These are phyloP conservation scores for Dendrophyllia cribrosa DNA, from an alignment of 64 coral and sea anemone species.

Conservation along the genomic window DNA sequence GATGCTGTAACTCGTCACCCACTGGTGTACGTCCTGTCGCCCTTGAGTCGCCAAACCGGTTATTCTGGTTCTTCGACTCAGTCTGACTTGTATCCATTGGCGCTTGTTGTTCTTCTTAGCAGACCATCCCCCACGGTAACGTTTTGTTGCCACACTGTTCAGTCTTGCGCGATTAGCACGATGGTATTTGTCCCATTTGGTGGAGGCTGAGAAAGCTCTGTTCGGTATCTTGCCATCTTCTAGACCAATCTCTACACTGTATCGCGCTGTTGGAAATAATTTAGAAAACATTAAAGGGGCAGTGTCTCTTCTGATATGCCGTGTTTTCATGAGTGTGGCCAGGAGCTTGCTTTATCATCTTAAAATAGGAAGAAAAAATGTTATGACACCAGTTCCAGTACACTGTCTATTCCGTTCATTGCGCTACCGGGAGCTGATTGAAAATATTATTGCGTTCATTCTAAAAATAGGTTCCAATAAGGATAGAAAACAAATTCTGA, in stretches of 20 bases:
- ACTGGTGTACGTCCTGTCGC: slow-evolving; percentile 16
- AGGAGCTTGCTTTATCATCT: too few species aligned
- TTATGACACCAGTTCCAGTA: too few species aligned
- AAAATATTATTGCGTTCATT: too few species aligned
- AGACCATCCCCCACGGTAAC: slow-evolving; percentile 33
- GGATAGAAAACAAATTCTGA: too few species aligned
- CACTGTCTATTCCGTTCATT: too few species aligned
- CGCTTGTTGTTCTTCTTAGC: slow-evolving; percentile 28
- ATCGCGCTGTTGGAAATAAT: neutral
- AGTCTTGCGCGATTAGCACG: slow-evolving; percentile 1
- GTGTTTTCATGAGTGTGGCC: too few species aligned
- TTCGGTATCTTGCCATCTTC: slow-evolving; percentile 37
- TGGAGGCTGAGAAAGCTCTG: slow-evolving; percentile 24
- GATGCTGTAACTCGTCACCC: slow-evolving; percentile 11
- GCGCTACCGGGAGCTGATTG: too few species aligned
- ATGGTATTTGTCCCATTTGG: slow-evolving; percentile 31
- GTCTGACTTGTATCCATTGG: slow-evolving; percentile 28
- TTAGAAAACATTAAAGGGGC: neutral
- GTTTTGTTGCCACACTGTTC: slow-evolving; percentile 19
- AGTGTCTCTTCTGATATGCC: neutral
- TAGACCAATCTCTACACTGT: slow-evolving; percentile 20
- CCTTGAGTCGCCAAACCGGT: slow-evolving; percentile 33
- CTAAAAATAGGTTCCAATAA: too few species aligned
- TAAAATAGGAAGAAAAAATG: too few species aligned
- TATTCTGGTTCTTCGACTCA: slow-evolving; percentile 18